phyloP scores from a whole-genome alignment of 2,797 vertebrate species.

The Gymnodraco acuticeps region DNA sequence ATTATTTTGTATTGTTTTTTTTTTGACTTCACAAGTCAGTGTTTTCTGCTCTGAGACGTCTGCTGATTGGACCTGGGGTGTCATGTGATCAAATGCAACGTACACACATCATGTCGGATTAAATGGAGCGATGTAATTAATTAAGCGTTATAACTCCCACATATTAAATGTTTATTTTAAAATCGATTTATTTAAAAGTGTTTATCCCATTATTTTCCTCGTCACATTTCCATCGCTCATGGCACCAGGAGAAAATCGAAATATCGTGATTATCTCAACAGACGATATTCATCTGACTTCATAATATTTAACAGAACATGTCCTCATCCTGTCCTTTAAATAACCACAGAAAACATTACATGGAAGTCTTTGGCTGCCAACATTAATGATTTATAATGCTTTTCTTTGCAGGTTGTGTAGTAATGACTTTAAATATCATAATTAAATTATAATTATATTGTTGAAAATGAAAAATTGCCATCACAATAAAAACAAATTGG shows the following conservation, averaged over 20 bases:
- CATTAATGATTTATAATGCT: neutral
- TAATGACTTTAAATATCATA: neutral
- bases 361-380: constrained; percentile 1
- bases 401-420: neutral
- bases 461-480: neutral
- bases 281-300: neutral
- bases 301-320: neutral
- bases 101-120: constrained; percentile 24
- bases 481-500: neutral
- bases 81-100: constrained; percentile 53
- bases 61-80: constrained; percentile 69
- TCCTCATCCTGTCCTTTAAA: neutral
- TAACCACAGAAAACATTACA: neutral
- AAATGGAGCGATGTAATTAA: constrained; percentile 20
- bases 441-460: neutral
- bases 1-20: constrained; percentile 38
- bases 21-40: constrained; percentile 49
- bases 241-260: too few species aligned
- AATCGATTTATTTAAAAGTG: constrained; percentile 1
- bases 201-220: constrained; percentile 17
- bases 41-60: constrained; percentile 52
- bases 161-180: constrained; percentile 47
- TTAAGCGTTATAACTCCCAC: neutral
- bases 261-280: neutral
- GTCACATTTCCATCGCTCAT: neutral